Evolutionary conservation across 2,797 vertebrate genomes (phyloP).

Genomic region (Saguinus oedipus): DNA sequence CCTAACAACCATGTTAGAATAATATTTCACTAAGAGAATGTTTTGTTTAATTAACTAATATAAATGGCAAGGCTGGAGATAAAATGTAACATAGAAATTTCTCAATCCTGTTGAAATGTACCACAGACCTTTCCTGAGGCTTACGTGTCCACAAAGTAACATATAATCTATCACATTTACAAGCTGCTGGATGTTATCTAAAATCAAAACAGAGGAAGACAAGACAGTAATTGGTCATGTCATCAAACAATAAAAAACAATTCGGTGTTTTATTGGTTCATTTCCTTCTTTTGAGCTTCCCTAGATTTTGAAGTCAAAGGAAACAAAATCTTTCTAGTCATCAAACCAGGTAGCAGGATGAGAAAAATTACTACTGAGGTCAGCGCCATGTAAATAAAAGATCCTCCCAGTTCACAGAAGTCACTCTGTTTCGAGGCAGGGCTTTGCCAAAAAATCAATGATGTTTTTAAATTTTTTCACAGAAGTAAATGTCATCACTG

Average conservation of each 20-base stretch:
- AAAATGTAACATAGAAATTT: neutral
- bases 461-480: neutral
- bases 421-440: neutral
- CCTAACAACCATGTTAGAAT: neutral
- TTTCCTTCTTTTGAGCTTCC: neutral
- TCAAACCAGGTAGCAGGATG: neutral
- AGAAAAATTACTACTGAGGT: neutral
- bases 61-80: neutral
- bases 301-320: conserved; percentile 14
- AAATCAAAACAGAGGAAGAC: conserved; percentile 13
- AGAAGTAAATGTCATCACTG: neutral
- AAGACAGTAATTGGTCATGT: conserved; percentile 22
- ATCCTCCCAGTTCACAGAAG: neutral
- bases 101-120: conserved; percentile 1
- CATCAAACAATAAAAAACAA: conserved; percentile 30
- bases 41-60: neutral
- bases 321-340: neutral
- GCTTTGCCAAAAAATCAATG: neutral
- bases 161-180: neutral
- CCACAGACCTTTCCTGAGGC: neutral
- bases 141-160: neutral
- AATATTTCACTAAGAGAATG: neutral
- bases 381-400: neutral
- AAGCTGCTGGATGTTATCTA: neutral
- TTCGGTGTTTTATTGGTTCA: neutral